A percentile compares a stretch with the other conserved stretches of the same genome.
phyloP scores from a whole-genome alignment of 2,888 invertebrate genomes.

The Gisinianus flammeolus region DNA sequence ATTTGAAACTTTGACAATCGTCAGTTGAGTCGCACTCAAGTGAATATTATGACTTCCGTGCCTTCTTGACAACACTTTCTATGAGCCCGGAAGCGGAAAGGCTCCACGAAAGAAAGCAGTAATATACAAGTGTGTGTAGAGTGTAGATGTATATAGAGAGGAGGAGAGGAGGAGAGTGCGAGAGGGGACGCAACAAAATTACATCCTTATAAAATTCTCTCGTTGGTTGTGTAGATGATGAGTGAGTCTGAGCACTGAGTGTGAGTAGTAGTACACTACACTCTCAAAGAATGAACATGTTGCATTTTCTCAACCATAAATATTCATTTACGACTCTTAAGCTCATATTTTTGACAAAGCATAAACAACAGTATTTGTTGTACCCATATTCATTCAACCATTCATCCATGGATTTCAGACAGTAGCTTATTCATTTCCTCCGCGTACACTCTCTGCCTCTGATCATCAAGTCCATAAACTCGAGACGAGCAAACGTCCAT shows the following conservation, averaged over 20 bases:
- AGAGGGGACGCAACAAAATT: not conserved
- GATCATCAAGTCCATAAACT: not conserved
- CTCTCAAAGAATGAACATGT: not conserved
- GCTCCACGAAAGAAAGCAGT: not conserved
- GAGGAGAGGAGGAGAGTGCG: too few relatives aligned
- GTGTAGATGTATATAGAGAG: too few relatives aligned
- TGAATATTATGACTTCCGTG: constrained; percentile 13
- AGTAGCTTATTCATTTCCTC: constrained; percentile 13
- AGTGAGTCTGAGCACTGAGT: not conserved
- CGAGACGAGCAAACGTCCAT: not conserved
- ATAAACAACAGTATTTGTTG: not conserved
- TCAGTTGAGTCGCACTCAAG: too few relatives aligned
- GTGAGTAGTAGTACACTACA: not conserved
- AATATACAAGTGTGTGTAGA: not conserved
- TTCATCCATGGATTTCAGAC: constrained; percentile 1
- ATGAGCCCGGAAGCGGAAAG: constrained; percentile 6
- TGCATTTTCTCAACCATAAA: not conserved
- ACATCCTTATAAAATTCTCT: not conserved
- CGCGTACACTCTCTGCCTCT: not conserved
- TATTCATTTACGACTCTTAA: constrained; percentile 5
- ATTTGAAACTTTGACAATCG: too few relatives aligned
- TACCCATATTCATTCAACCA: constrained; percentile 7
- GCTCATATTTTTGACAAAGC: not conserved
- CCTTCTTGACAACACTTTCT: not conserved
- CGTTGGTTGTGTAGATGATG: not conserved